A percentile compares a stretch with the other conserved stretches of the same genome.
Evolutionary conservation across 2,888 invertebrate species (phyloP).

Genomic region (Leptothorax acervorum): DNA sequence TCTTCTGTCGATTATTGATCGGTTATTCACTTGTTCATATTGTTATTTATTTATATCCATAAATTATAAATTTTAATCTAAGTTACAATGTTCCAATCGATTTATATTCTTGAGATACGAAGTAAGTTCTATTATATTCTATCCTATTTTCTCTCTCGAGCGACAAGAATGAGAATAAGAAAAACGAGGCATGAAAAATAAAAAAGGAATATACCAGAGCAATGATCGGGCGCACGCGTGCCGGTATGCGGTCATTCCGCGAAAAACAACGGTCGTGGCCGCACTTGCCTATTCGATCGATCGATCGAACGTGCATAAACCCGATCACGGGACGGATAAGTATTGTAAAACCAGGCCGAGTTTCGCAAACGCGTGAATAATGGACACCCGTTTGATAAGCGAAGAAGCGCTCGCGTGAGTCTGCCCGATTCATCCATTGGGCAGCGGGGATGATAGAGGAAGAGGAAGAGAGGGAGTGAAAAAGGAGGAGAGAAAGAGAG

Average conservation of each 20-base stretch:
- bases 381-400: constrained; percentile 83
- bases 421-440: constrained; percentile 84
- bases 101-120: background rate
- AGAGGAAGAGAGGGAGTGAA: constrained; percentile 77
- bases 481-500: constrained; percentile 82
- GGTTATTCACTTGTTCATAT: background rate
- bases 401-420: constrained; percentile 85
- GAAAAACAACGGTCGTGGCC: constrained; percentile 70
- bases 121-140: background rate
- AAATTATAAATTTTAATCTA: background rate
- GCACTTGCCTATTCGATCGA: constrained; percentile 66
- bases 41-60: background rate
- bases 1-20: background rate
- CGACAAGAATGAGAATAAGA: constrained; percentile 26
- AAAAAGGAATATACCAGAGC: constrained; percentile 63
- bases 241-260: constrained; percentile 67
- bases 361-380: constrained; percentile 86
- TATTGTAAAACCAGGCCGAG: constrained; percentile 75
- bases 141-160: background rate
- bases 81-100: background rate
- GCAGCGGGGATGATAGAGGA: constrained; percentile 77
- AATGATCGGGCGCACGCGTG: constrained; percentile 65
- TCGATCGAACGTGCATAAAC: constrained; percentile 70
- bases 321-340: constrained; percentile 64
- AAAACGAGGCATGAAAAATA: constrained; percentile 13